phyloP scores from a whole-genome alignment of 2,113 vertebrate species.

The Paralichthys olivaceus region DNA sequence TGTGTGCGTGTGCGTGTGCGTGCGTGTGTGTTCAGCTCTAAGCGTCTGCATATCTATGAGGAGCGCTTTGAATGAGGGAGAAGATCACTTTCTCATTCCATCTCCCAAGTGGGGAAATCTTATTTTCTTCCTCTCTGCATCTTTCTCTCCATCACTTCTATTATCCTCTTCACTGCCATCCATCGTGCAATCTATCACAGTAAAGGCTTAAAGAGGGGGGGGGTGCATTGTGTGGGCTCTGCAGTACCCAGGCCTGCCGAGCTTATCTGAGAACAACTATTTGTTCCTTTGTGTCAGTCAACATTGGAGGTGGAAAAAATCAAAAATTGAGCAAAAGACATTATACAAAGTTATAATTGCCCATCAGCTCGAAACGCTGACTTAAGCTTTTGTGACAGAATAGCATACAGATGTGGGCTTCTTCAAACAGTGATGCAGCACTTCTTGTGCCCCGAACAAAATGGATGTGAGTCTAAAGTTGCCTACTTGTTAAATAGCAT shows the following conservation, averaged over 20 bases:
- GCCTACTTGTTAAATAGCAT: too few relatives aligned
- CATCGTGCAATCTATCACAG: slow-evolving; percentile 8
- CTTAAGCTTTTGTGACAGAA: neutral
- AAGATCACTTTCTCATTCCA: slow-evolving; percentile 44
- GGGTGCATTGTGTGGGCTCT: slow-evolving; percentile 17
- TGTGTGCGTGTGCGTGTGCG: slow-evolving; percentile 14
- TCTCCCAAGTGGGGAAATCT: slow-evolving; percentile 25
- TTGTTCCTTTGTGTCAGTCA: slow-evolving; percentile 31
- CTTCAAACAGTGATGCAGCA: too few relatives aligned
- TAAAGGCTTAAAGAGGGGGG: slow-evolving; percentile 14
- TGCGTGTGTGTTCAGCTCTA: slow-evolving; percentile 14
- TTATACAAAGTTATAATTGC: neutral
- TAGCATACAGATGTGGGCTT: too few relatives aligned
- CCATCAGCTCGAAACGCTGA: neutral
- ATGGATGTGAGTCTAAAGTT: too few relatives aligned
- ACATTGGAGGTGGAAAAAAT: neutral
- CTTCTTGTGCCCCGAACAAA: too few relatives aligned
- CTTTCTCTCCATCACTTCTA: slow-evolving; percentile 20
- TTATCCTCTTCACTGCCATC: slow-evolving; percentile 22
- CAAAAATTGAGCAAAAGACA: slow-evolving; percentile 9
- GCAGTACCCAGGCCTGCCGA: slow-evolving; percentile 1
- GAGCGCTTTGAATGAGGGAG: slow-evolving; percentile 37
- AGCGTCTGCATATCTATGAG: slow-evolving; percentile 31
- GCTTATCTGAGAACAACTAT: slow-evolving; percentile 33
- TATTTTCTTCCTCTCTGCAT: slow-evolving; percentile 40